phyloP scores from a whole-genome alignment of 2,797 vertebrate species.

The Glossophaga mutica region DNA sequence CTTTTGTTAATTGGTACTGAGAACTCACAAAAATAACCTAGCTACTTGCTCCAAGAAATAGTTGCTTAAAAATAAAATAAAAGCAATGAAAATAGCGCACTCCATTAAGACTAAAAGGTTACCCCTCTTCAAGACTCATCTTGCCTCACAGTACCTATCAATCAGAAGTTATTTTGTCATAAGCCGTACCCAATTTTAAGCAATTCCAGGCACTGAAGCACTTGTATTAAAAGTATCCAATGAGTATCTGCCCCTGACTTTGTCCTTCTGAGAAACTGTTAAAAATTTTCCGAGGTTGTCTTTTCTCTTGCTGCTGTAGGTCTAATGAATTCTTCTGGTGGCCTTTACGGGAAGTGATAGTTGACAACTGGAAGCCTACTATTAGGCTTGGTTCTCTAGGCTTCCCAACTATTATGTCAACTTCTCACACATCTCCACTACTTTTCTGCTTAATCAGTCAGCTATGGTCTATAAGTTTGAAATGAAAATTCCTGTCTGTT shows the following conservation, averaged over 20 bases:
- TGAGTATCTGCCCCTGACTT: not conserved
- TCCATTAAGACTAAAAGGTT: not conserved
- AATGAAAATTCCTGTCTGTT: not conserved
- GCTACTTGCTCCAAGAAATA: not conserved
- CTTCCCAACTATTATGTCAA: not conserved
- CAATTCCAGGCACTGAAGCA: not conserved
- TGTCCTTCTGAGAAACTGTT: not conserved
- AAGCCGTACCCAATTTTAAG: not conserved
- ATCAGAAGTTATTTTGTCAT: not conserved
- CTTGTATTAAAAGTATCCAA: not conserved
- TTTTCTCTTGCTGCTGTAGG: not conserved
- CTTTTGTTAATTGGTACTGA: not conserved
- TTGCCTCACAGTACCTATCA: not conserved
- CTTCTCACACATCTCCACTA: not conserved
- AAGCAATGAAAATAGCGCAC: not conserved
- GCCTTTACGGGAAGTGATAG: not conserved
- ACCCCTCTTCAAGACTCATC: not conserved
- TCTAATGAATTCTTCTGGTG: not conserved
- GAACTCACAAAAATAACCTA: not conserved
- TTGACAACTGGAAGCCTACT: not conserved
- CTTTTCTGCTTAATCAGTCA: not conserved
- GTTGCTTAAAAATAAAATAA: not conserved
- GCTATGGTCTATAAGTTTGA: not conserved
- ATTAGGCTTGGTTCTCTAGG: not conserved
- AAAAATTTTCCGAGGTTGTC: not conserved